These are phyloP conservation scores for Brachynemurus nebulosus DNA, from an alignment of 2,888 invertebrate genomes.

Conservation along the genomic window DNA sequence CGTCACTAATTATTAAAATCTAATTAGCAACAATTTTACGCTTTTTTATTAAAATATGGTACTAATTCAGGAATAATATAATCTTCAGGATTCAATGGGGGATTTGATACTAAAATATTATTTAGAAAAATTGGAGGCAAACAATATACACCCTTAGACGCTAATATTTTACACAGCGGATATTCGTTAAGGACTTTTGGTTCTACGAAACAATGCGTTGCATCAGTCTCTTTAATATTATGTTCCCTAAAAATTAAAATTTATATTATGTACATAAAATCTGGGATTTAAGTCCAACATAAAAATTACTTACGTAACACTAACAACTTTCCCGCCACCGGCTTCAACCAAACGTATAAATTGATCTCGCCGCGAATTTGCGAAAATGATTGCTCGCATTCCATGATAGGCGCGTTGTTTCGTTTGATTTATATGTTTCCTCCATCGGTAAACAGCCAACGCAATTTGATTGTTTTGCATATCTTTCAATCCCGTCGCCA, in stretches of 20 bases:
- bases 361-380: slow-evolving; percentile 38
- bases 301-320: slow-evolving; percentile 38
- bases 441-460: slow-evolving; percentile 54
- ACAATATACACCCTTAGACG: slow-evolving; percentile 3
- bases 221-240: slow-evolving; percentile 28
- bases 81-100: neutral
- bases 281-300: slow-evolving; percentile 23
- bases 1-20: too few relatives aligned
- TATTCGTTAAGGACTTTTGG: slow-evolving; percentile 25
- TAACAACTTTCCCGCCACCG: slow-evolving; percentile 58
- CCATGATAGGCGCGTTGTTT: slow-evolving; percentile 32
- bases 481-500: slow-evolving; percentile 35
- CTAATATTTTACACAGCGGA: slow-evolving; percentile 10
- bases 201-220: slow-evolving; percentile 62
- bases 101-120: slow-evolving; percentile 2
- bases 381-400: slow-evolving; percentile 42
- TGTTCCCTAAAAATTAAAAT: too few relatives aligned
- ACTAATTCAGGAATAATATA: neutral
- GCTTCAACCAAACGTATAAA: slow-evolving; percentile 58
- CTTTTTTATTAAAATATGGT: too few relatives aligned
- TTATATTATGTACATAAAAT: neutral
- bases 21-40: too few relatives aligned
- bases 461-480: slow-evolving; percentile 35
- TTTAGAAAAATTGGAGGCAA: slow-evolving; percentile 4
- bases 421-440: slow-evolving; percentile 37